Conservation (phyloP, 2,888 invertebrate species). For the Gryllus longicercus region DNA sequence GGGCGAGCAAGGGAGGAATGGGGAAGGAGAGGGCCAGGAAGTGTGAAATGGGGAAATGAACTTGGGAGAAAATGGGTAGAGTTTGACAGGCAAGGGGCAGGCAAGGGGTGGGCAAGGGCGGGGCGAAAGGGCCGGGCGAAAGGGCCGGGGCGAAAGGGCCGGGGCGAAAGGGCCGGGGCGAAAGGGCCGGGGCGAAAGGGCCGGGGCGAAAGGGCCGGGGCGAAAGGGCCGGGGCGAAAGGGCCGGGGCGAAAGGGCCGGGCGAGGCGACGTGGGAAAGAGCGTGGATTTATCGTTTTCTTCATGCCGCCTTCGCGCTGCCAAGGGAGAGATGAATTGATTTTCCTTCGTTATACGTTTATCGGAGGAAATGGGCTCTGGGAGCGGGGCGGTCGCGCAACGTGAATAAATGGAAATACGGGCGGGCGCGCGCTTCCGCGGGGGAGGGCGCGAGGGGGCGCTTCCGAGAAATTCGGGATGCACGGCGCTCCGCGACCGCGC, state of each 20-base stretch:
- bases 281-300: not conserved
- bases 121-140: too few relatives aligned
- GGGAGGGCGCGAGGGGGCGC: not conserved
- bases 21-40: too few relatives aligned
- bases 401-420: not conserved
- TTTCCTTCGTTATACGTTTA: not conserved
- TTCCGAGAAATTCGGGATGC: not conserved
- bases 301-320: not conserved
- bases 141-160: too few relatives aligned
- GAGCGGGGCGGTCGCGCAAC: not conserved
- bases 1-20: too few relatives aligned
- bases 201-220: too few relatives aligned
- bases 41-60: too few relatives aligned
- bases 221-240: too few relatives aligned
- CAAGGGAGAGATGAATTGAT: conserved; percentile 5
- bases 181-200: too few relatives aligned
- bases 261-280: not conserved
- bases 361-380: not conserved
- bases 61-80: too few relatives aligned
- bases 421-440: not conserved
- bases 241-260: not conserved
- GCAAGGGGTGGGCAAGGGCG: too few relatives aligned
- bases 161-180: too few relatives aligned
- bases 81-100: too few relatives aligned
- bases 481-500: not conserved